Percentiles rank a stretch among this genome's conserved stretches.
Conservation (phyloP, 1,140 invertebrate species). For the Chironomus striatipennis region DNA sequence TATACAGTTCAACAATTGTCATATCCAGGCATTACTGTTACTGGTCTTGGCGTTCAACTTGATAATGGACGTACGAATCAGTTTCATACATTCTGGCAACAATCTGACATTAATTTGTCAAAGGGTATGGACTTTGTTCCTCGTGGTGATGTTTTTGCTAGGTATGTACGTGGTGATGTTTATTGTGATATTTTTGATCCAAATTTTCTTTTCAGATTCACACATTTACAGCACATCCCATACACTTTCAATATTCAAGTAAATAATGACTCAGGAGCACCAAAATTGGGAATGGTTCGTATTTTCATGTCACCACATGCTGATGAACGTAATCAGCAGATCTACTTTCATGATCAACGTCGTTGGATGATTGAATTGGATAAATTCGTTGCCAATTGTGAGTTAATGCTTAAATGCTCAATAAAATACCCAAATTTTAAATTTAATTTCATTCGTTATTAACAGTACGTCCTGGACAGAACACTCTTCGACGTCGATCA, state of each 20-base stretch:
- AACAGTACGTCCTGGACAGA: conserved; percentile 49
- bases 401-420: conserved; percentile 43
- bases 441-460: too few species aligned
- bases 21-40: conserved; percentile 40
- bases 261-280: conserved; percentile 25
- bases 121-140: conserved; percentile 46
- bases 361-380: conserved; percentile 68
- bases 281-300: conserved; percentile 36
- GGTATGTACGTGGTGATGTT: too few species aligned
- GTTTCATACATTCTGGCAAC: conserved; percentile 42
- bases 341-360: conserved; percentile 56
- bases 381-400: conserved; percentile 57
- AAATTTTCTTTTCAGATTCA: conserved; percentile 34
- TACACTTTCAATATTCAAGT: conserved; percentile 34
- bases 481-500: conserved; percentile 47
- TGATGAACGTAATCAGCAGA: conserved; percentile 56
- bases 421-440: too few species aligned
- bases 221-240: conserved; percentile 41
- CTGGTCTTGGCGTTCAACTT: conserved; percentile 39
- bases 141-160: conserved; percentile 41
- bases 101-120: conserved; percentile 44
- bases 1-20: conserved; percentile 45
- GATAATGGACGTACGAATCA: conserved; percentile 39
- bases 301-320: conserved; percentile 64
- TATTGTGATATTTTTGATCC: too few species aligned